Evolutionary conservation across 1,140 invertebrate genomes (phyloP).

Genomic region (Luehdorfia chinensis): DNA sequence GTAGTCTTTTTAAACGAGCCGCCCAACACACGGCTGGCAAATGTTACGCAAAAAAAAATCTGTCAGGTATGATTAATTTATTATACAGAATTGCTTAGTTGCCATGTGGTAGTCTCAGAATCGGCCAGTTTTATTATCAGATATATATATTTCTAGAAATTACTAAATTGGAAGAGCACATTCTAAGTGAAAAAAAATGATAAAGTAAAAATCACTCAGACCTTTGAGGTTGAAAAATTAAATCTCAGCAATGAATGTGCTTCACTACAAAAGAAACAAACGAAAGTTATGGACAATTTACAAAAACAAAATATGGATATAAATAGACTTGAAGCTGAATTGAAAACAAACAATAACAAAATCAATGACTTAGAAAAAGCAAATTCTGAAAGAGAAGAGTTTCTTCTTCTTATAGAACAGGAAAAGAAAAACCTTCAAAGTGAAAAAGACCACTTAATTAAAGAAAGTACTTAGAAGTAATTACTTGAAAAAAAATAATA

Average conservation of each 20-base stretch:
- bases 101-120: too few species aligned
- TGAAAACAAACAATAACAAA: conserved; percentile 13
- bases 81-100: too few species aligned
- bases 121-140: not conserved
- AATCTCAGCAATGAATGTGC: not conserved
- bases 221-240: conserved; percentile 1
- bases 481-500: conserved; percentile 5
- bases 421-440: conserved; percentile 10
- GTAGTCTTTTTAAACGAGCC: too few species aligned
- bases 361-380: conserved; percentile 14
- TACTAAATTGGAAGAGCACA: not conserved
- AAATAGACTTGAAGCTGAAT: conserved; percentile 17
- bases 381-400: not conserved
- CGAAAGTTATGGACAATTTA: conserved; percentile 8
- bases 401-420: not conserved
- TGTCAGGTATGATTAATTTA: not conserved
- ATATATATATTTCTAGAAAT: conserved; percentile 1
- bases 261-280: not conserved
- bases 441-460: conserved; percentile 16
- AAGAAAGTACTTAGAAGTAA: not conserved
- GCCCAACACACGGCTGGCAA: too few species aligned
- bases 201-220: not conserved
- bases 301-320: conserved; percentile 23
- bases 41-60: not conserved
- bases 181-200: too few species aligned